Conservation (phyloP, 35 echinoderm and acorn worm species). For the Hemicentrotus pulcherrimus region DNA sequence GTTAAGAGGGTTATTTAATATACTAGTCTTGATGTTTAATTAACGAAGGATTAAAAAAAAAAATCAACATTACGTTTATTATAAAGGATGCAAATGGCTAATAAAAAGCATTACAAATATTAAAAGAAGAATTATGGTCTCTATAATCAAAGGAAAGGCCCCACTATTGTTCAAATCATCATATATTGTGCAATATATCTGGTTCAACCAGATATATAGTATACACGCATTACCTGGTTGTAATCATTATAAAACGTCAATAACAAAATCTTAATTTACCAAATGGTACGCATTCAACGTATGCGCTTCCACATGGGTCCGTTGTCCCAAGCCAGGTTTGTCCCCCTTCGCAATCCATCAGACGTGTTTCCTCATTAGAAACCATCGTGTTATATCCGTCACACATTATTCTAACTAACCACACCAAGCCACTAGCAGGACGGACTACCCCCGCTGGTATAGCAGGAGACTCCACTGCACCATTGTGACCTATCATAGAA, state of each 20-base stretch:
- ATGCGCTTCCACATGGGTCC: neutral
- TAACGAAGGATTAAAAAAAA: no score
- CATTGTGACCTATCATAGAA: neutral
- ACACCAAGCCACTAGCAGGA: neutral
- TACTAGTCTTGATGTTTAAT: no score
- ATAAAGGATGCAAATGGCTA: no score
- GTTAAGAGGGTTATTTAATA: no score
- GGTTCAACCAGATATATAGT: neutral
- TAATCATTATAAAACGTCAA: neutral
- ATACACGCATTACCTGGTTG: neutral
- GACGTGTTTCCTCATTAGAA: neutral
- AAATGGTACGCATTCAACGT: constrained; percentile 10
- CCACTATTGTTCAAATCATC: no score
- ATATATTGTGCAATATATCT: neutral
- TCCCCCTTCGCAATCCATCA: neutral
- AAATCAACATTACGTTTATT: no score
- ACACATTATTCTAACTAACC: neutral
- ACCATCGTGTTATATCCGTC: neutral
- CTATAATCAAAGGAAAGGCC: no score
- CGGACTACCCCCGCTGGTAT: neutral
- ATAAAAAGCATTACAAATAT: no score
- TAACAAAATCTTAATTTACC: neutral
- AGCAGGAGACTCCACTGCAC: neutral
- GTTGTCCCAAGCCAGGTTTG: neutral
- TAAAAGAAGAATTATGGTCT: no score